Evolutionary conservation across 2,113 vertebrate genomes (phyloP).

Genomic region (Alces alces): DNA sequence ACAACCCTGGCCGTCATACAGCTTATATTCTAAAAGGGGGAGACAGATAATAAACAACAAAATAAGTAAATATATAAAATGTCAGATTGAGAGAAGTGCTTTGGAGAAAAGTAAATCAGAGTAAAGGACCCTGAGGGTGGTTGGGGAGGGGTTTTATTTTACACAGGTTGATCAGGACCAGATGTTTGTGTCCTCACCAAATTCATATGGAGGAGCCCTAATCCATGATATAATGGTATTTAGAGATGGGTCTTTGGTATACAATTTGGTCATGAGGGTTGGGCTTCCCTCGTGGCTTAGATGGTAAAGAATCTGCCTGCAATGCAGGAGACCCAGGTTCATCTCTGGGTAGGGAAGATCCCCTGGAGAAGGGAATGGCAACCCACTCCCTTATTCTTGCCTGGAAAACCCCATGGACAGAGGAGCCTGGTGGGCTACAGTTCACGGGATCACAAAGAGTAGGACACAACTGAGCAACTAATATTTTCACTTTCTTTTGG

Average conservation of each 20-base stretch:
- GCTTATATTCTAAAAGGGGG: background rate
- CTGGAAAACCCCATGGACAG: background rate
- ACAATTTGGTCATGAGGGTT: background rate
- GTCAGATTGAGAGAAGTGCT: background rate
- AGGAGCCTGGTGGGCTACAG: background rate
- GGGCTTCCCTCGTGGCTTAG: background rate
- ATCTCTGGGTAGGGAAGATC: background rate
- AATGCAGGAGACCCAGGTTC: background rate
- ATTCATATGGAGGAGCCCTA: background rate
- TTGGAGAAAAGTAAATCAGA: background rate
- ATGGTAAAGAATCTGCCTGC: background rate
- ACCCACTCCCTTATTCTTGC: background rate
- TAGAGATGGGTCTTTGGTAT: background rate
- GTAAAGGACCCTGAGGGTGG: accelerated
- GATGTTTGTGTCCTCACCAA: background rate
- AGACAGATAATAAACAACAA: background rate
- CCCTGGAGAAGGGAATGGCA: background rate
- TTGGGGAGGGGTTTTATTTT: background rate
- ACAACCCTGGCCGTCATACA: background rate
- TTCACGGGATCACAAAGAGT: background rate
- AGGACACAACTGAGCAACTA: no score
- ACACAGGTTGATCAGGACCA: background rate
- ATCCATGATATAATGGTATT: background rate
- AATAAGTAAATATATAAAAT: background rate
- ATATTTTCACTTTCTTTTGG: no score